Evolutionary conservation across 2,797 vertebrate genomes (phyloP).

Genomic region (Ceryle rudis): DNA sequence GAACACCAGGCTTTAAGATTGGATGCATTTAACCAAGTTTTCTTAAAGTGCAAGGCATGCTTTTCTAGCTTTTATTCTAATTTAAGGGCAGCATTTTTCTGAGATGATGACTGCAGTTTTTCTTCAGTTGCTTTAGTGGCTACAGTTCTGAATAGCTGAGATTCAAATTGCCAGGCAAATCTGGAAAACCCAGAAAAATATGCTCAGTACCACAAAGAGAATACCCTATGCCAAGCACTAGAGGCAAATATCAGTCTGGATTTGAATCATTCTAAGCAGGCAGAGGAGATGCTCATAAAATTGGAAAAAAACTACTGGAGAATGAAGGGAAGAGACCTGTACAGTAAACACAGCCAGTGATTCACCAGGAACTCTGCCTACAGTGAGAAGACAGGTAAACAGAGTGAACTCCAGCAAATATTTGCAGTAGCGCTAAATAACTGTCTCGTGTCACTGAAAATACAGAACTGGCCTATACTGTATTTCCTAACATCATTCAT

Average conservation of each 20-base stretch:
- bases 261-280: background rate
- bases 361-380: background rate
- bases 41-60: background rate
- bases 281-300: background rate
- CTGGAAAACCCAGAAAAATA: background rate
- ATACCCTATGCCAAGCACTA: background rate
- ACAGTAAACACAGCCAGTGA: background rate
- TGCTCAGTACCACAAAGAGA: background rate
- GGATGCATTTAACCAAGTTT: background rate
- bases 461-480: background rate
- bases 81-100: background rate
- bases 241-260: background rate
- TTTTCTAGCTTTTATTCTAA: background rate
- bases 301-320: background rate
- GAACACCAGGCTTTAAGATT: background rate
- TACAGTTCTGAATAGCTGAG: background rate
- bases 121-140: background rate
- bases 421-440: background rate
- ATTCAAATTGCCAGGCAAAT: background rate
- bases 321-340: background rate
- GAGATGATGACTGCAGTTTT: background rate
- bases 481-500: background rate
- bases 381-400: background rate
- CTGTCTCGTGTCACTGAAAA: background rate
- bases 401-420: background rate